Conservation (phyloP, 2,113 vertebrate species). For the Artemisiospiza belli region DNA sequence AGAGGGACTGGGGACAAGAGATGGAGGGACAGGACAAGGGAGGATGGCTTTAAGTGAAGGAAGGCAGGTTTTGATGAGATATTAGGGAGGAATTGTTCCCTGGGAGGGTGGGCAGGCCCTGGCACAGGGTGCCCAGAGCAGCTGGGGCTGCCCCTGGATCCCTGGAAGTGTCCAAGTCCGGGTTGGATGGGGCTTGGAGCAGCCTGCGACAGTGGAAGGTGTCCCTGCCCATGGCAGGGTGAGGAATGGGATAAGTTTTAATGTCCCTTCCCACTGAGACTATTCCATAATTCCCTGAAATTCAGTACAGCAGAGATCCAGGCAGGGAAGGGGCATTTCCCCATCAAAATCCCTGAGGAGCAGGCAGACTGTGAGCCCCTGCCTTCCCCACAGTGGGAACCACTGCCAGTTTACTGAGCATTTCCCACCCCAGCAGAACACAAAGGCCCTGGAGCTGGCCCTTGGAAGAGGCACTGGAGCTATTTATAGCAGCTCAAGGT, state of each 20-base stretch:
- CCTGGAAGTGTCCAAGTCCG: neutral
- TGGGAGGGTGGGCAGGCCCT: rapidly evolving
- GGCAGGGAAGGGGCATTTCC: neutral
- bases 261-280: neutral
- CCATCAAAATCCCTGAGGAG: neutral
- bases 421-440: neutral
- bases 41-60: too few relatives aligned
- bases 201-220: rapidly evolving
- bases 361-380: neutral
- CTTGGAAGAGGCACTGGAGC: neutral
- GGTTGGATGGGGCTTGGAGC: neutral
- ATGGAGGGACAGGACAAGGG: neutral
- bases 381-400: rapidly evolving
- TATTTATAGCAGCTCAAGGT: neutral
- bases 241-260: neutral
- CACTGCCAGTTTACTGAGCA: neutral
- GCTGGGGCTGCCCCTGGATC: neutral
- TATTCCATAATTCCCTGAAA: neutral
- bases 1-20: neutral
- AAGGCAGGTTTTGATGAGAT: neutral
- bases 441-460: neutral
- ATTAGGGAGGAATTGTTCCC: neutral
- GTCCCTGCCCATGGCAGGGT: neutral
- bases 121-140: neutral
- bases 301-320: neutral